These are phyloP conservation scores for Oreochromis mossambicus DNA, from an alignment of 2,797 vertebrate species.

Conservation along the genomic window DNA sequence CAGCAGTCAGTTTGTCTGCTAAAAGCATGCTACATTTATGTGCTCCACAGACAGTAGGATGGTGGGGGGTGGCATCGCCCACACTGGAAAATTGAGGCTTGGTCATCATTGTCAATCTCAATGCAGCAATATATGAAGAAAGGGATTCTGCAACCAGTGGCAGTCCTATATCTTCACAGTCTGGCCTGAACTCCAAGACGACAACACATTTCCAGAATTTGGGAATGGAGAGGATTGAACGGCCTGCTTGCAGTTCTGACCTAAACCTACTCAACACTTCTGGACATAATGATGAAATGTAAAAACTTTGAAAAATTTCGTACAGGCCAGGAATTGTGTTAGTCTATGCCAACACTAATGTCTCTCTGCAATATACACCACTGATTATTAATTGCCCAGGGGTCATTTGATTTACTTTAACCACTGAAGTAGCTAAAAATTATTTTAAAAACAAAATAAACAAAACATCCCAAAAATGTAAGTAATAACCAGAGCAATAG, in stretches of 20 bases:
- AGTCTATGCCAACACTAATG: neutral
- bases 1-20: neutral
- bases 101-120: neutral
- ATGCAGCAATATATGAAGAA: neutral
- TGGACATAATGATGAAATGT: neutral
- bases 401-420: neutral
- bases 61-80: neutral
- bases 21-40: too few relatives aligned
- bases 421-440: too few relatives aligned
- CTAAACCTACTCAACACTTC: neutral
- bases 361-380: neutral
- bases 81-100: neutral
- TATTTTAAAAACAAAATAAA: too few relatives aligned
- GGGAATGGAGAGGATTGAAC: neutral
- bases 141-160: neutral
- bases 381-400: neutral
- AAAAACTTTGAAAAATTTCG: neutral
- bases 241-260: neutral
- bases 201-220: neutral
- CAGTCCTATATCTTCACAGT: neutral
- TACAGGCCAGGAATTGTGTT: neutral
- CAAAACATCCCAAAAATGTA: neutral
- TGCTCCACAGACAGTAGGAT: neutral
- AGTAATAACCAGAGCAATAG: neutral
- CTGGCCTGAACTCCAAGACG: neutral